Conservation (phyloP, 2,888 invertebrate species). For the Protonemura montana region DNA sequence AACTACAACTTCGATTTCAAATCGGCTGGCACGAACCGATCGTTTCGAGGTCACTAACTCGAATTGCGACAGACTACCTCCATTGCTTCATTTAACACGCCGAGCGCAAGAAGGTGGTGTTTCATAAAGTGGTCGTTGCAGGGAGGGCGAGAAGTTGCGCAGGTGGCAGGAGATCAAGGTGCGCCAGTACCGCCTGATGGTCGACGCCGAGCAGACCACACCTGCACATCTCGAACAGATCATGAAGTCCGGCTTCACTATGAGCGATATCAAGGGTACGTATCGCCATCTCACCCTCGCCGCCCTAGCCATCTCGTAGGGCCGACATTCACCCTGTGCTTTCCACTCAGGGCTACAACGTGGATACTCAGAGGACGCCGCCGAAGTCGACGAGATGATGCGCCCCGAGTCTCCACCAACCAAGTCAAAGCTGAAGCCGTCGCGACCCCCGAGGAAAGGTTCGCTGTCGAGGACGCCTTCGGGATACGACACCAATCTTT, state of each 20-base stretch:
- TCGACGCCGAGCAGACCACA: conserved; percentile 73
- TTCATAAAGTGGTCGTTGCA: conserved; percentile 54
- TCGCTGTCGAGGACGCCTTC: conserved; percentile 67
- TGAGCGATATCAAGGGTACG: conserved; percentile 89
- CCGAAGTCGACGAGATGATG: conserved; percentile 73
- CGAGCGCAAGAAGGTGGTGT: too few relatives aligned
- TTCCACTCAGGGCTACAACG: conserved; percentile 73
- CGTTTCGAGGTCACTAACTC: too few relatives aligned
- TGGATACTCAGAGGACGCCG: conserved; percentile 84
- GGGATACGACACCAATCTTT: conserved; percentile 41
- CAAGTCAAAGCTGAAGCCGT: conserved; percentile 61
- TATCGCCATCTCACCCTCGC: not conserved
- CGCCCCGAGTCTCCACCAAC: conserved; percentile 54
- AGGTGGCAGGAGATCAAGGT: conserved; percentile 92
- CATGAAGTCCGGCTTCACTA: conserved; percentile 88
- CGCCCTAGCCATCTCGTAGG: too few relatives aligned
- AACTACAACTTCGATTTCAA: too few relatives aligned
- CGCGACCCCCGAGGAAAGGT: conserved; percentile 78
- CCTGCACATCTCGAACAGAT: conserved; percentile 89
- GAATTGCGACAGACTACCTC: too few relatives aligned
- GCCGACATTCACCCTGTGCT: too few relatives aligned
- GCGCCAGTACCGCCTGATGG: conserved; percentile 79
- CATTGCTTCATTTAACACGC: too few relatives aligned
- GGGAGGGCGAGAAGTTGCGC: conserved; percentile 82
- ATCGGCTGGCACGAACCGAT: too few relatives aligned